A percentile compares a stretch with the other conserved stretches of the same genome.
Evolutionary conservation across 2,888 invertebrate genomes (phyloP).

Genomic region (Eubasilissa splendida): DNA sequence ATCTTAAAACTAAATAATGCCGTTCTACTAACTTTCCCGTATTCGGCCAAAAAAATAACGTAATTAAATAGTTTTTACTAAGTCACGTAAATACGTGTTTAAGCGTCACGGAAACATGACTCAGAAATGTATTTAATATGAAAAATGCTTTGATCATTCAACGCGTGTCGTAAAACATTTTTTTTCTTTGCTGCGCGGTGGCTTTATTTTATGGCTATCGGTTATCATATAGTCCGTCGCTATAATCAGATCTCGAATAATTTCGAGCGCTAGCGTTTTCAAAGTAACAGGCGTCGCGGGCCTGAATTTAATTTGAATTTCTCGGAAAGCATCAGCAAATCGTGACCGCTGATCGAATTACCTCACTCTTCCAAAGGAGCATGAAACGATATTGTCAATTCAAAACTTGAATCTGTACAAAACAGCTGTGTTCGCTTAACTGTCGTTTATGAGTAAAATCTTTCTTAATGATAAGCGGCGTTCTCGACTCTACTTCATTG

Average conservation of each 20-base stretch:
- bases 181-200: background rate
- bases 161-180: background rate
- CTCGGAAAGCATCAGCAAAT: background rate
- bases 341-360: background rate
- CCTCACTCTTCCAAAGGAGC: too few species aligned
- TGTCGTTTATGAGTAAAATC: too few species aligned
- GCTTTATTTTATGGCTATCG: background rate
- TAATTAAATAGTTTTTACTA: background rate
- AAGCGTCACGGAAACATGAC: background rate
- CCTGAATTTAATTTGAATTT: background rate
- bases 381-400: too few species aligned
- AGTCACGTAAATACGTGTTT: constrained; percentile 8
- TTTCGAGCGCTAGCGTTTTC: too few species aligned
- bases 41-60: background rate
- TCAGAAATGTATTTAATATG: background rate
- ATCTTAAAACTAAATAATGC: background rate
- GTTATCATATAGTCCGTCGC: too few species aligned
- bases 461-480: too few species aligned
- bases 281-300: too few species aligned
- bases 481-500: too few species aligned
- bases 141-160: background rate
- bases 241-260: too few species aligned
- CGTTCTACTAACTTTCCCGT: constrained; percentile 10
- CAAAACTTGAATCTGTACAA: too few species aligned
- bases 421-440: too few species aligned